Percentiles rank a stretch among this genome's conserved stretches.
phyloP scores from a whole-genome alignment of 1,140 invertebrate genomes.

The Papilio machaon region DNA sequence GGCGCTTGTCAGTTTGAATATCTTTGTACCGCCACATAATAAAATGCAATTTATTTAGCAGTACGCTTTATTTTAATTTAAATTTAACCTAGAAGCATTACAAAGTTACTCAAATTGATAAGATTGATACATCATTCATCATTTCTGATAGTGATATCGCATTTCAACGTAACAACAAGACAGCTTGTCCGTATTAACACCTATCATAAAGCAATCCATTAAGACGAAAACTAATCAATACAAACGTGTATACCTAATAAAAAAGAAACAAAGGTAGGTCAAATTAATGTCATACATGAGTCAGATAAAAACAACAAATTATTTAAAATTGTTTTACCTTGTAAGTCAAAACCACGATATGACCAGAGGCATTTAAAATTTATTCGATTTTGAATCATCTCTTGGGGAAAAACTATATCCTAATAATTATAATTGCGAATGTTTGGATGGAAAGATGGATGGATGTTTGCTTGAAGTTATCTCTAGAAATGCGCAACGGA shows the following conservation, averaged over 20 bases:
- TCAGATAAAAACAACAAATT: constrained; percentile 16
- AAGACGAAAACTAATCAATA: constrained; percentile 28
- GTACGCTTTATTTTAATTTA: constrained; percentile 16
- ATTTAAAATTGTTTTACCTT: constrained; percentile 8
- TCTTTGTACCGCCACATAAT: background rate
- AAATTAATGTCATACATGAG: constrained; percentile 31
- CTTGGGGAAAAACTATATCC: background rate
- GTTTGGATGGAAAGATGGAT: no score
- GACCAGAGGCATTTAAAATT: background rate
- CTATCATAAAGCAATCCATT: constrained; percentile 13
- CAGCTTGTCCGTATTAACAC: constrained; percentile 28
- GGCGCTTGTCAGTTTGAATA: background rate
- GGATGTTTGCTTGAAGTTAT: no score
- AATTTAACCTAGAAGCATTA: constrained; percentile 15
- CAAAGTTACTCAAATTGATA: constrained; percentile 20
- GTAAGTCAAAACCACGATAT: background rate
- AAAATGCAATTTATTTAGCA: background rate
- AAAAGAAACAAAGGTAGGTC: constrained; percentile 29
- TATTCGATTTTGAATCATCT: background rate
- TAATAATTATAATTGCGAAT: no score
- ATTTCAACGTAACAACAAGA: constrained; percentile 20
- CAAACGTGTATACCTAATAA: background rate
- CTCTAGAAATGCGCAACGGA: no score
- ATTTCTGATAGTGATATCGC: constrained; percentile 24
- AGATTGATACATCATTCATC: constrained; percentile 28